Conservation (phyloP, 2,888 invertebrate species). For the Ceramica pisi region DNA sequence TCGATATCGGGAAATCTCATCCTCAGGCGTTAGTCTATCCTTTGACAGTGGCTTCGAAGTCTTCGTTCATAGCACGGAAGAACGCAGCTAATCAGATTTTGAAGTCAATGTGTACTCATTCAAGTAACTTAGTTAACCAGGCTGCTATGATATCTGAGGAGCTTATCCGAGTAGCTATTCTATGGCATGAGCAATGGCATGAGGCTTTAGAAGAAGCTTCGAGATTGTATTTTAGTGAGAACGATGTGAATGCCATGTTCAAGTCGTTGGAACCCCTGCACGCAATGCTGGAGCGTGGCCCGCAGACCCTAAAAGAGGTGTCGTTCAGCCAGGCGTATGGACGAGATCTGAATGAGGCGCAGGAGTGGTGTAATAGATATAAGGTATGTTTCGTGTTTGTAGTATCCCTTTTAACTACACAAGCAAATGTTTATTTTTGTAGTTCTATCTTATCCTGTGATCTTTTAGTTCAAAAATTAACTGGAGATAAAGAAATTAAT, state of each 20-base stretch:
- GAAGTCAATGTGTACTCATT: slow-evolving; percentile 98
- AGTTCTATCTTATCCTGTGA: too few relatives aligned
- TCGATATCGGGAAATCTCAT: slow-evolving; percentile 99
- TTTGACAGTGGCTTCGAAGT: slow-evolving; percentile 98
- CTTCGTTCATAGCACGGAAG: slow-evolving; percentile 95
- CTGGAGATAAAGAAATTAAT: too few relatives aligned
- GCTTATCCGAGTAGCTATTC: slow-evolving; percentile 98
- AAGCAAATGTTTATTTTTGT: background rate
- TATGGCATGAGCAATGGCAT: slow-evolving; percentile 99
- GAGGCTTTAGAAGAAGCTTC: slow-evolving; percentile 99
- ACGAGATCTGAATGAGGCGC: slow-evolving; percentile 97
- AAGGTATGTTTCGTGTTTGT: slow-evolving; percentile 85
- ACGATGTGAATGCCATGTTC: slow-evolving; percentile 99
- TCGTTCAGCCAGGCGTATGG: slow-evolving; percentile 99
- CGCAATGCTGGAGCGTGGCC: slow-evolving; percentile 97
- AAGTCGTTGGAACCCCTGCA: slow-evolving; percentile 98
- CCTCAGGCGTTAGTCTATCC: slow-evolving; percentile 99
- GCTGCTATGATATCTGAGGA: slow-evolving; percentile 99
- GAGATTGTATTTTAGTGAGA: slow-evolving; percentile 98
- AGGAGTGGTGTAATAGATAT: slow-evolving; percentile 98
- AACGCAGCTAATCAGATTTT: slow-evolving; percentile 98
- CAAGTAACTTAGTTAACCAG: slow-evolving; percentile 97
- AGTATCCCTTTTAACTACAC: background rate
- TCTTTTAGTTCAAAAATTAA: too few relatives aligned
- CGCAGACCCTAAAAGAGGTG: slow-evolving; percentile 98